Conservation (phyloP, 1,140 invertebrate genomes). For the Hylyphantes graminicola region DNA sequence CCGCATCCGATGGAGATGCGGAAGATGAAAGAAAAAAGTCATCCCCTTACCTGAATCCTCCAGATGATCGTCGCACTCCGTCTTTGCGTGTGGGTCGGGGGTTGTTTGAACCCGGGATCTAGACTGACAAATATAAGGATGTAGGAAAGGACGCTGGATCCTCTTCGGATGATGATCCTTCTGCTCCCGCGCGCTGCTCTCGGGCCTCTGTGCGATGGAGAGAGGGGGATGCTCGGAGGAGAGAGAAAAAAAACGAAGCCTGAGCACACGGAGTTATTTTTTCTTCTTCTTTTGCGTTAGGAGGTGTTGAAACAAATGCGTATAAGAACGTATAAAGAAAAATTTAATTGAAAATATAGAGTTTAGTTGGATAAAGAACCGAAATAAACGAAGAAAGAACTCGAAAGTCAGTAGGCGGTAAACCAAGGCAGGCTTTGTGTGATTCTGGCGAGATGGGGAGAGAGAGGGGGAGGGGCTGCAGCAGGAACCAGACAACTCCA, state of each 20-base stretch:
- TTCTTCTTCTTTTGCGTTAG: neutral
- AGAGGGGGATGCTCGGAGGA: neutral
- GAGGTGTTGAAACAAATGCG: no score
- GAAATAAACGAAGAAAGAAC: no score
- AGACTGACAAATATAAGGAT: neutral
- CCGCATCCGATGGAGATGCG: neutral
- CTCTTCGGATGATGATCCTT: constrained; percentile 2
- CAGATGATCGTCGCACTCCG: constrained; percentile 50
- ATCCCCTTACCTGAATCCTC: constrained; percentile 43
- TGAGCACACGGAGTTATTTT: neutral
- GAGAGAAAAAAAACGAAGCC: no score
- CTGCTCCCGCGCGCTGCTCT: neutral
- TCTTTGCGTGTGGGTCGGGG: constrained; percentile 26
- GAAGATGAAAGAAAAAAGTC: neutral
- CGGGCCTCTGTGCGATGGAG: neutral
- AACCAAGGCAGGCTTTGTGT: no score
- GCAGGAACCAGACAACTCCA: no score
- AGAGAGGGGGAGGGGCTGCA: no score
- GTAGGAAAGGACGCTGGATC: constrained; percentile 25
- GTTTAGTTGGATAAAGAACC: no score
- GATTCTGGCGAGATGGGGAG: no score
- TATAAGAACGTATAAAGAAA: no score
- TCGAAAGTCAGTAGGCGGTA: no score
- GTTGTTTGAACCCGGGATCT: neutral
- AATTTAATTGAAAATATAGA: no score